Percentiles rank a stretch among this genome's conserved stretches.
Evolutionary conservation across 1,140 invertebrate genomes (phyloP).

Genomic region (Drosophila baimaii): DNA sequence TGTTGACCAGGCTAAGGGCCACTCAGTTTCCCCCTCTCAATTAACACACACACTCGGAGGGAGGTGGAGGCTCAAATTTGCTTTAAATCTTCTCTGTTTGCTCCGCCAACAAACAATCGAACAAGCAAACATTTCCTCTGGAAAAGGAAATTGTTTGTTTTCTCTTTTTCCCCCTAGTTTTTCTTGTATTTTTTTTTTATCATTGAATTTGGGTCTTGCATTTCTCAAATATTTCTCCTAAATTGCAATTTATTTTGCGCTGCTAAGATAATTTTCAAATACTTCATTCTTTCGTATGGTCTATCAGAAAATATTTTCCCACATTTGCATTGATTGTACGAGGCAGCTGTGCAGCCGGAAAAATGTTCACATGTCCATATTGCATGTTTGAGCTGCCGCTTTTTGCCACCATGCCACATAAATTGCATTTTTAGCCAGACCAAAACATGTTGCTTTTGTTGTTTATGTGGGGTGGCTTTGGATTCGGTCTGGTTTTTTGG

Average conservation of each 20-base stretch:
- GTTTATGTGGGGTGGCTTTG: slow-evolving; percentile 22
- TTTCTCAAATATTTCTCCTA: slow-evolving; percentile 22
- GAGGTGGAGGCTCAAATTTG: slow-evolving; percentile 16
- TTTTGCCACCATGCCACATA: slow-evolving; percentile 52
- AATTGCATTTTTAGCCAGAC: slow-evolving; percentile 44
- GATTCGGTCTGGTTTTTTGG: slow-evolving; percentile 1
- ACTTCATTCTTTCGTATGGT: slow-evolving; percentile 26
- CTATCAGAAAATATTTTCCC: slow-evolving; percentile 62
- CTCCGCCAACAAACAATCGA: slow-evolving; percentile 18
- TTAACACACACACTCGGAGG: slow-evolving; percentile 10
- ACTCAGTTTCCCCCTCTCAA: slow-evolving; percentile 23
- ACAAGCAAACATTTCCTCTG: slow-evolving; percentile 21
- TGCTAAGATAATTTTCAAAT: slow-evolving; percentile 46
- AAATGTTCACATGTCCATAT: slow-evolving; percentile 62
- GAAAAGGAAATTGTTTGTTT: slow-evolving; percentile 9
- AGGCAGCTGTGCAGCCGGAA: slow-evolving; percentile 30
- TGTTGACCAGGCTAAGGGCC: slow-evolving; percentile 19
- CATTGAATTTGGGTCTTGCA: slow-evolving; percentile 21
- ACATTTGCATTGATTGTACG: slow-evolving; percentile 59
- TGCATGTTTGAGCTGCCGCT: slow-evolving; percentile 50
- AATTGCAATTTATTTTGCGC: slow-evolving; percentile 39
- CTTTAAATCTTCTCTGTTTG: slow-evolving; percentile 14
- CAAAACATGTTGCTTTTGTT: slow-evolving; percentile 56
- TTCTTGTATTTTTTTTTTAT: neutral
- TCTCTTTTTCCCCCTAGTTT: neutral